Evolutionary conservation across 2,797 vertebrate genomes (phyloP).

Genomic region (Sebastes taczanowskii): DNA sequence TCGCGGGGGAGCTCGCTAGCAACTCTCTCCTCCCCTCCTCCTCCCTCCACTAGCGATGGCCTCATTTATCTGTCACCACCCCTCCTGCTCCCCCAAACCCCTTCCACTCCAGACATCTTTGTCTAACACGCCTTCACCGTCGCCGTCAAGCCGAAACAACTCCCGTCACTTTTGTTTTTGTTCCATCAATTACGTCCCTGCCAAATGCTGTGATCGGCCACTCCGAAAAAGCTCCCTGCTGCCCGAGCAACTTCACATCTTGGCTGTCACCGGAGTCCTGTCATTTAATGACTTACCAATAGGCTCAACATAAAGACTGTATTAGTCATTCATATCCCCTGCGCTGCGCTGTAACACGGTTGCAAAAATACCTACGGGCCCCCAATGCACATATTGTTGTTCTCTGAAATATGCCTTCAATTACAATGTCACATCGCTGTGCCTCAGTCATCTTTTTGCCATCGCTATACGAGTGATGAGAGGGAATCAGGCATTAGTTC

Average conservation of each 20-base stretch:
- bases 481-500: conserved; percentile 34
- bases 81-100: conserved; percentile 33
- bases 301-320: conserved; percentile 20
- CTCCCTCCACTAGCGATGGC: conserved; percentile 72
- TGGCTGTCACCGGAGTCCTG: conserved; percentile 26
- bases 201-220: conserved; percentile 38
- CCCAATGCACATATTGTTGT: conserved; percentile 35
- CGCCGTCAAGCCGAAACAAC: conserved; percentile 43
- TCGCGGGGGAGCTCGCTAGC: conserved; percentile 71
- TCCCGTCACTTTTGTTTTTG: conserved; percentile 65
- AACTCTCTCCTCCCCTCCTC: conserved; percentile 60
- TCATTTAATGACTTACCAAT: conserved; percentile 52
- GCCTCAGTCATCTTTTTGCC: conserved; percentile 36
- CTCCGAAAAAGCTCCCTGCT: conserved; percentile 31
- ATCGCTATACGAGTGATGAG: conserved; percentile 39
- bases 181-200: conserved; percentile 54
- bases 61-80: conserved; percentile 78
- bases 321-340: conserved; percentile 42
- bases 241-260: conserved; percentile 24
- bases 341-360: neutral
- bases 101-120: conserved; percentile 68
- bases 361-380: conserved; percentile 47
- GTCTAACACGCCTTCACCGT: conserved; percentile 60
- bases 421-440: conserved; percentile 58
- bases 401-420: conserved; percentile 67